These are phyloP conservation scores for Scaptomyza caliginosa DNA, from an alignment of 2,888 invertebrate genomes.

Conservation along the genomic window DNA sequence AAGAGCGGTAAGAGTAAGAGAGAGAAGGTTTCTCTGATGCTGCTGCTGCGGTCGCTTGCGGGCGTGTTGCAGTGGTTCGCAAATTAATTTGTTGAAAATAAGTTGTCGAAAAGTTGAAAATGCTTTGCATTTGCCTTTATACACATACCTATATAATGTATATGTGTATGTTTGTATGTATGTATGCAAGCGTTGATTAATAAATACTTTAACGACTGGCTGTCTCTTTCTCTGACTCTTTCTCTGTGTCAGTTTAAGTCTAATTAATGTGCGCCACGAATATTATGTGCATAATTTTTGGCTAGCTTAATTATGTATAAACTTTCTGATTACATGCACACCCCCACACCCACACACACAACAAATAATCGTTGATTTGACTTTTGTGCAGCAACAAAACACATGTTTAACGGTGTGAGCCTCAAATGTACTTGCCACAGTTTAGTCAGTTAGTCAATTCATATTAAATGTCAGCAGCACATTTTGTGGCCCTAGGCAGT, in stretches of 20 bases:
- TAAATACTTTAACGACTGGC: conserved; percentile 42
- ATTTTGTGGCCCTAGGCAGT: conserved; percentile 5
- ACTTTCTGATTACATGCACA: conserved; percentile 35
- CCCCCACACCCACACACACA: too few species aligned
- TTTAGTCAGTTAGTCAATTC: conserved; percentile 15
- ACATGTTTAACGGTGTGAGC: conserved; percentile 61
- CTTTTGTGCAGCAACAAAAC: conserved; percentile 43
- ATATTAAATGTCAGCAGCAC: conserved; percentile 24
- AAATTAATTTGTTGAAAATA: conserved; percentile 81
- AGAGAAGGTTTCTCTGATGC: not conserved
- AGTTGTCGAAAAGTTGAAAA: conserved; percentile 75
- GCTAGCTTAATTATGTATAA: conserved; percentile 60
- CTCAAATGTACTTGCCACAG: conserved; percentile 8
- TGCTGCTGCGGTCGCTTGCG: conserved; percentile 31
- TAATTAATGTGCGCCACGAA: conserved; percentile 60
- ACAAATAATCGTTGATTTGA: conserved; percentile 49
- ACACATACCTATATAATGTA: not conserved
- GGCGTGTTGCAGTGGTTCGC: conserved; percentile 48
- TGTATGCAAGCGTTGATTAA: conserved; percentile 48
- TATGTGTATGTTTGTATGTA: not conserved
- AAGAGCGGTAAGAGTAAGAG: too few species aligned
- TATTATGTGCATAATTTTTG: conserved; percentile 39
- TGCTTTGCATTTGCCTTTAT: conserved; percentile 14
- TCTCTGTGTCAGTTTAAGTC: conserved; percentile 40
- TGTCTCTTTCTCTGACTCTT: not conserved